These are phyloP conservation scores for Chaunax sp. DNA, from an alignment of 2,797 vertebrate species.

Conservation along the genomic window DNA sequence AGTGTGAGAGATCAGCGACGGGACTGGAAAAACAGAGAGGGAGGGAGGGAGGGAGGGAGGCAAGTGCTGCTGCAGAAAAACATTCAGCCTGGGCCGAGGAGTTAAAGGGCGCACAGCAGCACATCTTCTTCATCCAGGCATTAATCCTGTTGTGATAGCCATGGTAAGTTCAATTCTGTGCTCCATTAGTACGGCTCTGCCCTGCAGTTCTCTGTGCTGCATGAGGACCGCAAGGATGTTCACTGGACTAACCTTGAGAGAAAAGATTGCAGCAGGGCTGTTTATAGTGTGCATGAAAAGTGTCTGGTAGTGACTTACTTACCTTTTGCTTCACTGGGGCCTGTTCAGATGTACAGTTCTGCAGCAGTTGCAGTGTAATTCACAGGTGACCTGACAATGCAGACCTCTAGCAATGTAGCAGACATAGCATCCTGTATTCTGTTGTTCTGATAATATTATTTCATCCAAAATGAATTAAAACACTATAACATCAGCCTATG, in stretches of 20 bases:
- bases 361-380: constrained; percentile 38
- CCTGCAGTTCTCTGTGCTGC: constrained; percentile 54
- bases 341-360: constrained; percentile 44
- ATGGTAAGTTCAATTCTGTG: constrained; percentile 82
- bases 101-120: constrained; percentile 53
- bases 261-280: constrained; percentile 54
- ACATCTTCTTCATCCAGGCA: constrained; percentile 61
- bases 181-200: constrained; percentile 39
- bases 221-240: constrained; percentile 48
- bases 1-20: constrained; percentile 72
- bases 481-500: neutral
- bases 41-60: constrained; percentile 38
- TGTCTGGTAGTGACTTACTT: constrained; percentile 30
- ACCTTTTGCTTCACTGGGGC: constrained; percentile 47
- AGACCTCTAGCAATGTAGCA: constrained; percentile 21
- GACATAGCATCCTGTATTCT: neutral
- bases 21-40: constrained; percentile 48
- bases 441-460: constrained; percentile 14
- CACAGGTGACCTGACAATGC: constrained; percentile 40
- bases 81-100: constrained; percentile 60
- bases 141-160: constrained; percentile 56
- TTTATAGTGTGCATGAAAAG: constrained; percentile 64
- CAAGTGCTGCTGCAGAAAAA: constrained; percentile 60
- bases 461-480: neutral
- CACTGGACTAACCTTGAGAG: constrained; percentile 70